Evolutionary conservation across 2,888 invertebrate species (phyloP), one percentile per base, ranked within the genome.

Genomic region (Eupsilia transversa): DNA sequence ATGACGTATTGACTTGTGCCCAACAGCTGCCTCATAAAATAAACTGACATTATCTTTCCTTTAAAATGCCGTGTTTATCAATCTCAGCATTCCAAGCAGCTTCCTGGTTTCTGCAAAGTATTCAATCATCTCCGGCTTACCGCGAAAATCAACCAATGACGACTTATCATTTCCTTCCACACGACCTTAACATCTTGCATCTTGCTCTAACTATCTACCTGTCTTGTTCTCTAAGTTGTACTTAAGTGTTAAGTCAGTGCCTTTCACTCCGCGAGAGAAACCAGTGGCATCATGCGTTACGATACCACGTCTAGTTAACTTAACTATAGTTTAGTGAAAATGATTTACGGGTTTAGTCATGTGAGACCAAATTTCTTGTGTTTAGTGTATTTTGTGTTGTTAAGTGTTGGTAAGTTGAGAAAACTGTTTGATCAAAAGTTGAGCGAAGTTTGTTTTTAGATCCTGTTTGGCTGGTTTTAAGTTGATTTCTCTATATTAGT

Each of bases 301-400:
- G 49, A 67, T 68, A 79, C 79, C 54, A 74, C 66, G 75, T 78
- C 56, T 77, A 81, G 70, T 80, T 85, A 83, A 79, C 70, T 89
- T 90, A 90, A 93, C 57, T 46, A n/a, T 77, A 72, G 83, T 74
- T 73, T 69, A 93, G 91, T 88, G 86, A 90, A 73, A 87, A 79
- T 83, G 86, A 79, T 80, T 79, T 69, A 82, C 81, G 82, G 69
- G 72, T 76, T 85, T 93, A 93, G 94, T 95, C 92, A 92, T 89
- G 86, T 89, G 80, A 89, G 92, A 88, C 95, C 95, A 95, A 96
- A 95, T 95, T 89, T 93, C 75, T 89, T 93, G 84, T 91, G 87
- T 89, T 77, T 94, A 91, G 82, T 93, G 89, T 88, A 88, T 79
- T 89, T 94, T 88, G 69, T 85, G 49, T 84, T 83, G 41, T 52